phyloP scores from a whole-genome alignment of 2,113 vertebrate species.

The Plestiodon gilberti region DNA sequence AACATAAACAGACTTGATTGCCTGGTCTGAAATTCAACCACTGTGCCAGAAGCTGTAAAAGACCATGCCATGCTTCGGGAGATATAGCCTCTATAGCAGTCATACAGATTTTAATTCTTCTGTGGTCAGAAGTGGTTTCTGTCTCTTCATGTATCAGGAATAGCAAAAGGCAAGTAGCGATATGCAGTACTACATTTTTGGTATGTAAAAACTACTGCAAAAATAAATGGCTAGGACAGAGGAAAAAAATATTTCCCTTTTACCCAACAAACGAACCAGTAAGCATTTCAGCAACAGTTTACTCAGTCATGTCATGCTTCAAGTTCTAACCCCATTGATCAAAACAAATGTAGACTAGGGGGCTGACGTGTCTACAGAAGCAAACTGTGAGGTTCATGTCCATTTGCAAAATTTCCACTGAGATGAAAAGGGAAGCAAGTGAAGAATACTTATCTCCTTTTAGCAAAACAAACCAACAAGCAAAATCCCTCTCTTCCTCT shows the following conservation, averaged over 20 bases:
- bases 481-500: background rate
- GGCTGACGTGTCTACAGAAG: background rate
- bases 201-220: background rate
- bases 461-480: background rate
- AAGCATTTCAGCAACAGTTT: background rate
- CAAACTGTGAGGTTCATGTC: background rate
- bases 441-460: background rate
- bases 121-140: background rate
- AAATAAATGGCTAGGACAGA: background rate
- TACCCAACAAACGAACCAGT: constrained; percentile 19
- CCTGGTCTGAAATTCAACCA: constrained; percentile 43
- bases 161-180: constrained; percentile 25
- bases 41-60: constrained; percentile 11
- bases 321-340: background rate
- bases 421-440: accelerated
- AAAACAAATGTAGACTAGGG: background rate
- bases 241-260: background rate
- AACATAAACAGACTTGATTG: background rate
- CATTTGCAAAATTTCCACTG: background rate
- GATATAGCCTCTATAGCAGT: accelerated
- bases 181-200: background rate
- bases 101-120: constrained; percentile 10
- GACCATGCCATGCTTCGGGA: background rate
- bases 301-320: background rate
- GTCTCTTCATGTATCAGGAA: constrained; percentile 19